Percentiles rank a stretch among this genome's conserved stretches.
Conservation (phyloP, 2,113 vertebrate species). For the Sciurus niger region DNA sequence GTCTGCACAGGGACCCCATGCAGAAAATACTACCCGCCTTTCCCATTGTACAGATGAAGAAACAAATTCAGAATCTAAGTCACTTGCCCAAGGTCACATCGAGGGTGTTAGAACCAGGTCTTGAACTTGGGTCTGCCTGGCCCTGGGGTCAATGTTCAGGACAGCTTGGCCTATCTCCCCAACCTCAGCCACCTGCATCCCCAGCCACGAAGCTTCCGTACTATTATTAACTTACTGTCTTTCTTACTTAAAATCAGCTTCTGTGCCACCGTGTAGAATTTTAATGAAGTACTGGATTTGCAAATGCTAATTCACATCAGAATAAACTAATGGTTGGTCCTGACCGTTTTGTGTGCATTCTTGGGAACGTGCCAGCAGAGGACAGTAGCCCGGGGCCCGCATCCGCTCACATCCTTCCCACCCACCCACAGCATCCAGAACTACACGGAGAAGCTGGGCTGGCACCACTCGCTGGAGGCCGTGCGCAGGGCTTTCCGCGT, state of each 20-base stretch:
- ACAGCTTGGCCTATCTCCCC: neutral
- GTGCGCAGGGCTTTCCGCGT: constrained; percentile 93
- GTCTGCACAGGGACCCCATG: neutral
- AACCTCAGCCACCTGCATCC: neutral
- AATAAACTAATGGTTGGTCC: neutral
- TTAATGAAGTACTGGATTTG: neutral
- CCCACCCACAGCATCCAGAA: constrained; percentile 92
- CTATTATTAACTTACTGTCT: neutral
- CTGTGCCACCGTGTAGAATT: neutral
- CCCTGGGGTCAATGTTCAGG: neutral
- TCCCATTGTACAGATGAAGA: neutral
- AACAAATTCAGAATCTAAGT: neutral
- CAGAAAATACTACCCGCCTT: neutral
- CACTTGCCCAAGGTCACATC: neutral
- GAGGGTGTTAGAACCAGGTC: neutral
- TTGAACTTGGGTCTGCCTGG: neutral
- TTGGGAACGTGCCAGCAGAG: fast-evolving
- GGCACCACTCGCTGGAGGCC: constrained; percentile 88
- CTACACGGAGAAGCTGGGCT: constrained; percentile 94
- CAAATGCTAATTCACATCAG: neutral
- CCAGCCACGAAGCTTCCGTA: neutral
- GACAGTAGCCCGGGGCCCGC: neutral
- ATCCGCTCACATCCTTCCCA: neutral
- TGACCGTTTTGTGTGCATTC: fast-evolving
- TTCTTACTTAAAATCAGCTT: constrained; percentile 6